These are phyloP conservation scores for Heteromyza rotundicornis DNA, from an alignment of 2,888 invertebrate genomes.

Conservation along the genomic window DNA sequence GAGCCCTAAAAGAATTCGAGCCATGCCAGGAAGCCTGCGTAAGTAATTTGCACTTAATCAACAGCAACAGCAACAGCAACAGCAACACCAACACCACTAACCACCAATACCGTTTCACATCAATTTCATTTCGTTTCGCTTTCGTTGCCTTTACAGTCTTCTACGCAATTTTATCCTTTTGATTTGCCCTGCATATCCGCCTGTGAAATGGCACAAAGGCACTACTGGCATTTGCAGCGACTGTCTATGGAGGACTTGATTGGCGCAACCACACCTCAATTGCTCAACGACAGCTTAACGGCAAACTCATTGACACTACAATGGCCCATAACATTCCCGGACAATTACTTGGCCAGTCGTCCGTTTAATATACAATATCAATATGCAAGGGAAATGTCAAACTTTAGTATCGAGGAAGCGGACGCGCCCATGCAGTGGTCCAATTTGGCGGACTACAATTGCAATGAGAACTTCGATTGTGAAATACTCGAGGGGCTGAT, in stretches of 20 bases:
- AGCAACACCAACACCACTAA: background rate
- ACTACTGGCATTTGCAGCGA: conserved; percentile 49
- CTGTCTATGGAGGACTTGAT: conserved; percentile 40
- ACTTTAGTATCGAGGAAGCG: background rate
- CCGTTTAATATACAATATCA: conserved; percentile 54
- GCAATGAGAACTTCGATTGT: conserved; percentile 69
- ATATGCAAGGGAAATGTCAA: conserved; percentile 58
- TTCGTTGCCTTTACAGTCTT: conserved; percentile 37
- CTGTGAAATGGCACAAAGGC: conserved; percentile 53
- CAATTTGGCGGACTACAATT: conserved; percentile 65
- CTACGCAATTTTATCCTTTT: conserved; percentile 48
- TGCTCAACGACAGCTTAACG: conserved; percentile 25
- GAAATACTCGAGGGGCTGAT: conserved; percentile 75
- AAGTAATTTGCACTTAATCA: conserved; percentile 64
- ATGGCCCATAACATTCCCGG: conserved; percentile 49
- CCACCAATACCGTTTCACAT: too few relatives aligned
- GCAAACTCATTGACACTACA: conserved; percentile 39
- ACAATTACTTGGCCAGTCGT: conserved; percentile 46
- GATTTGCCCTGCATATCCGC: conserved; percentile 57
- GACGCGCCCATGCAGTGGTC: conserved; percentile 72
- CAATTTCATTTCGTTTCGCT: background rate
- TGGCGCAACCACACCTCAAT: conserved; percentile 38
- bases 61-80: background rate
- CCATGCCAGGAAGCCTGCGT: conserved; percentile 84
- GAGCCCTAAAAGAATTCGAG: conserved; percentile 70